These are phyloP conservation scores for Dermatemys mawii DNA, from an alignment of 2,113 vertebrate genomes.

Conservation along the genomic window DNA sequence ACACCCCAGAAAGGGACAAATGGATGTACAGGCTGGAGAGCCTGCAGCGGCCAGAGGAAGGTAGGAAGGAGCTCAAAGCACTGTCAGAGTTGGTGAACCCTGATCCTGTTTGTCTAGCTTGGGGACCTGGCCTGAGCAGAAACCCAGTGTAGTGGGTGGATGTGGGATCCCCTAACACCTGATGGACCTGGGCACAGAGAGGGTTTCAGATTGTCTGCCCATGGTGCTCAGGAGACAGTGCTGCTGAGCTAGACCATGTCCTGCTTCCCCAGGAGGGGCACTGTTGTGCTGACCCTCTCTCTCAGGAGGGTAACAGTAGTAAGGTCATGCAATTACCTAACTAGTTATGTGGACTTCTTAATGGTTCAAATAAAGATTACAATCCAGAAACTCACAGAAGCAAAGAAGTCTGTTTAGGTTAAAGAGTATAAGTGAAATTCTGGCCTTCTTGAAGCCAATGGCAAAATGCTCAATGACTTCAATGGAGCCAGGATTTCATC, in stretches of 20 bases:
- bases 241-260: not conserved
- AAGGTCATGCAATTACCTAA: not conserved
- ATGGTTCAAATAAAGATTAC: not conserved
- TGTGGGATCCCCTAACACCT: not conserved
- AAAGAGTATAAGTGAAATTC: not conserved
- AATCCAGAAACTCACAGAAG: not conserved
- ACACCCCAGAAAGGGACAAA: not conserved
- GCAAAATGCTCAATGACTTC: not conserved
- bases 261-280: not conserved
- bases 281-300: not conserved
- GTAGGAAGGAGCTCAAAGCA: not conserved
- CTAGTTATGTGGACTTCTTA: not conserved
- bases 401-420: not conserved
- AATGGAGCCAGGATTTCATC: not conserved
- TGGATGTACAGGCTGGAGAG: not conserved
- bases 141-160: not conserved
- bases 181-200: not conserved
- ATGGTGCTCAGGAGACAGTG: no score
- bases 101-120: not conserved
- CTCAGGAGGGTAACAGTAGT: not conserved
- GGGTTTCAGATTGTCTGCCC: not conserved
- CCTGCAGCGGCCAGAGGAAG: not conserved
- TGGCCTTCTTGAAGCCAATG: not conserved
- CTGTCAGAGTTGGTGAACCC: not conserved
- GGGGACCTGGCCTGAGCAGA: not conserved